Evolutionary conservation across 1,140 invertebrate genomes (phyloP), one percentile per base, ranked within the genome.

Genomic region (Temnothorax curvispinosus): DNA sequence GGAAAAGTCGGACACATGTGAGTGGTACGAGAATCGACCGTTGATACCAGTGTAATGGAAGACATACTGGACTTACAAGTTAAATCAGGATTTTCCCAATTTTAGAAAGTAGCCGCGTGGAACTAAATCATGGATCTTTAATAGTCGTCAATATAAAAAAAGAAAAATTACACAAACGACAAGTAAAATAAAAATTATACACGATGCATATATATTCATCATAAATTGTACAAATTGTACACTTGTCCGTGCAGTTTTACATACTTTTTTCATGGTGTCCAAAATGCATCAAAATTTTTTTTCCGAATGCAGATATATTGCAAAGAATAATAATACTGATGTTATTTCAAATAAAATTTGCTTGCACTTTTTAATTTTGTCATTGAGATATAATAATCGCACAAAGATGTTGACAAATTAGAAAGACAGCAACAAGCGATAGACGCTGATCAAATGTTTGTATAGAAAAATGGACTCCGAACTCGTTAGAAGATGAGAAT

Each of bases 1-100:
- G 11, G 54, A 75, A 82, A 84, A 84, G 69, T 84, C 69, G 69
- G 80, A 62, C 56, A 60, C 52, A 84, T 44, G 56, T 62, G 80
- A 84, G 41, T 50, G 54, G 27, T 75, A 56, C 69, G 44, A 69
- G 80, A 84, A 84, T 60, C 80, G 69, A 44, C 7, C 54, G 41
- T 72, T 72, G 67, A 74, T 74, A 60, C n/a, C 32, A 15, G 3
- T 58, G 11, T 82, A 82, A 74, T 74, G 56, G 18, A 74, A 84
- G 27, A 50, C 52, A 50, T 21, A 41, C 21, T 13, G 64, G 35
- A 81, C 35, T 50, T 67, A 52, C 35, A 35, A 81, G 64, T 44
- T 81, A 41, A 81, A 38, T 71, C 44, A 5, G 27, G 47, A 60
- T n/a, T 27, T 18, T 50, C 1, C 15, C 15, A 38, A 18, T 32